phyloP scores from a whole-genome alignment of 2,888 invertebrate species.

The Standfussiana lucernea region DNA sequence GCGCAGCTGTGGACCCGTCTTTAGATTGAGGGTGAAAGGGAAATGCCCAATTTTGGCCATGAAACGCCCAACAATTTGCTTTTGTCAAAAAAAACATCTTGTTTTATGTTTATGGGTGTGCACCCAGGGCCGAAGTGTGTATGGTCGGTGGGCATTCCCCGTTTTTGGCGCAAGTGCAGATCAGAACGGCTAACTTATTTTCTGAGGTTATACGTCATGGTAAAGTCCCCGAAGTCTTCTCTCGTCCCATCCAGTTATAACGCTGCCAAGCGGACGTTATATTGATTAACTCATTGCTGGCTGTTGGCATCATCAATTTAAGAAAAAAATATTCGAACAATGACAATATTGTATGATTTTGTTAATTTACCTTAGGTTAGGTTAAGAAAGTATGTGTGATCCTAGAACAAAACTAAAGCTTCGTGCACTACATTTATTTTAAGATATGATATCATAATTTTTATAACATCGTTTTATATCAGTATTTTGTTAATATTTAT shows the following conservation, averaged over 20 bases:
- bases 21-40: background rate
- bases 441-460: constrained; percentile 64
- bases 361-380: constrained; percentile 35
- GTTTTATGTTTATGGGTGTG: too few relatives aligned
- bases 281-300: background rate
- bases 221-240: background rate
- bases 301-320: constrained; percentile 8
- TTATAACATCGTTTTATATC: constrained; percentile 67
- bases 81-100: too few relatives aligned
- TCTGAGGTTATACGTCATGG: constrained; percentile 22
- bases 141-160: too few relatives aligned
- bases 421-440: constrained; percentile 59
- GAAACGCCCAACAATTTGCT: too few relatives aligned
- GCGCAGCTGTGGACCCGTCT: background rate
- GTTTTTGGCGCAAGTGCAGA: background rate
- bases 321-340: constrained; percentile 25
- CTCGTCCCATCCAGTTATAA: constrained; percentile 25
- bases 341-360: constrained; percentile 49
- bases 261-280: constrained; percentile 26
- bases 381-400: constrained; percentile 61
- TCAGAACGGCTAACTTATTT: background rate
- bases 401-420: constrained; percentile 65
- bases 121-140: too few relatives aligned
- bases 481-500: constrained; percentile 72
- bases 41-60: too few relatives aligned